phyloP scores from a whole-genome alignment of 2,888 invertebrate genomes.

The Sarcophaga subvicina region DNA sequence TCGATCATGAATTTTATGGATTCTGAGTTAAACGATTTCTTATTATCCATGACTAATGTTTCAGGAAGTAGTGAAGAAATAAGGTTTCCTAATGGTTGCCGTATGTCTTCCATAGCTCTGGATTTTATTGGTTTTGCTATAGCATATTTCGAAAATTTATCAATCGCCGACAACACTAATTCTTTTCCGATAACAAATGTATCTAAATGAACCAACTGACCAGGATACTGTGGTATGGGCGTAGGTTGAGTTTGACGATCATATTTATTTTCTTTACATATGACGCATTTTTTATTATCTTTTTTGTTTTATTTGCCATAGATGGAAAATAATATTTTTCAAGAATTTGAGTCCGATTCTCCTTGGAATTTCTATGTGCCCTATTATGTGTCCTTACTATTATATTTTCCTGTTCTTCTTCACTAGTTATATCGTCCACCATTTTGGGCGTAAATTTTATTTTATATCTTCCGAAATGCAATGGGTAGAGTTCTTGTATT shows the following conservation, averaged over 20 bases:
- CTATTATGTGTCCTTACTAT: slow-evolving; percentile 26
- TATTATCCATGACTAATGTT: no score
- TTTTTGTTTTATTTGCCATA: no score
- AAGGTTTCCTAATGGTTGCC: neutral
- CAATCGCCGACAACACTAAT: slow-evolving; percentile 10
- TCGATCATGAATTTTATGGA: no score
- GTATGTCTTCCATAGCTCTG: no score
- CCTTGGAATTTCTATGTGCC: neutral
- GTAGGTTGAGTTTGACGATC: slow-evolving; percentile 39
- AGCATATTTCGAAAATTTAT: slow-evolving; percentile 42
- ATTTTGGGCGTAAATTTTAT: neutral
- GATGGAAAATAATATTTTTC: no score
- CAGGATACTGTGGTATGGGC: slow-evolving; percentile 31
- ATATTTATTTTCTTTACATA: slow-evolving; percentile 19
- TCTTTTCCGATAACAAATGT: slow-evolving; percentile 9
- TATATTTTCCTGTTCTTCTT: slow-evolving; percentile 17
- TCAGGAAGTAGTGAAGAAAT: neutral
- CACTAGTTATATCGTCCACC: no score
- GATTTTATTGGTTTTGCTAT: no score
- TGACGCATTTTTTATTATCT: no score
- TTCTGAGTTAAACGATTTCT: no score
- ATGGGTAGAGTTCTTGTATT: slow-evolving; percentile 35
- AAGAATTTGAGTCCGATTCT: no score
- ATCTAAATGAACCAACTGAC: slow-evolving; percentile 52
- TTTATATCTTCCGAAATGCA: slow-evolving; percentile 24